Conservation (phyloP, 2,888 invertebrate genomes). For the Ophioninae sp. region DNA sequence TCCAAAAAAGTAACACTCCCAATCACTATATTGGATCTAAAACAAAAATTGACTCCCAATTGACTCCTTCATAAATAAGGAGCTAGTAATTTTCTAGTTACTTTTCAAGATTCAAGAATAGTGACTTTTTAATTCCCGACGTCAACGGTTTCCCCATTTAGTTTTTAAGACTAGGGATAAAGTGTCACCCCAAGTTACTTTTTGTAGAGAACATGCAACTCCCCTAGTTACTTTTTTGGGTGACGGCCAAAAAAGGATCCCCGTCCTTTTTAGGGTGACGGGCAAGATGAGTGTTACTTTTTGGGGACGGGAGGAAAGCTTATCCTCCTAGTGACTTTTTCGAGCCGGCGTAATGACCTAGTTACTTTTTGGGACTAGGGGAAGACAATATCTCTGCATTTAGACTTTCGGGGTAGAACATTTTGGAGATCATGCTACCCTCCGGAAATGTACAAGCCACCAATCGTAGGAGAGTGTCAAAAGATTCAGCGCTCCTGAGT, state of each 20-base stretch:
- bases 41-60: no score
- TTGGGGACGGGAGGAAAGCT: neutral
- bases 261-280: neutral
- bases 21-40: no score
- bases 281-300: neutral
- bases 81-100: no score
- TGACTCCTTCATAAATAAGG: no score
- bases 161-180: no score
- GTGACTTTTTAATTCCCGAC: no score
- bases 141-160: no score
- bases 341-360: neutral
- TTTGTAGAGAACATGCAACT: no score
- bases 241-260: neutral
- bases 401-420: neutral
- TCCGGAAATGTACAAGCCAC: neutral
- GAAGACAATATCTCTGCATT: neutral
- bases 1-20: neutral
- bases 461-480: conserved; percentile 28
- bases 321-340: neutral
- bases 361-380: neutral
- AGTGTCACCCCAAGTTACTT: no score
- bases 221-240: neutral
- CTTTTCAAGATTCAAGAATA: no score
- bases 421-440: neutral
- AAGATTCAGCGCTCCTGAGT: conserved; percentile 27